Conservation (phyloP, 2,888 invertebrate genomes). For the Hartigia nigra region DNA sequence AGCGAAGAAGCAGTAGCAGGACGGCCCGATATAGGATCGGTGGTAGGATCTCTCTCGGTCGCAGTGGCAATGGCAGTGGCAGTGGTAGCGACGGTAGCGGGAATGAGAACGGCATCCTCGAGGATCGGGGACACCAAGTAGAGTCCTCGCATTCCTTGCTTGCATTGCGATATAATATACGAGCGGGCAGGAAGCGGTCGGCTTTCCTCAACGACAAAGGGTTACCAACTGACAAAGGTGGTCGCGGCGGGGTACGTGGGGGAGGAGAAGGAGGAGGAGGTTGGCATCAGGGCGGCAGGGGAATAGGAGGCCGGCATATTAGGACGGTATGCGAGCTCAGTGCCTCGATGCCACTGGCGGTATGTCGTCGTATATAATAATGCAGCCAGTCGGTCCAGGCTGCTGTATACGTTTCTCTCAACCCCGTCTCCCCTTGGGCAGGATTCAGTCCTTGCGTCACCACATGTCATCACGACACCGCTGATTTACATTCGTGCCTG, state of each 20-base stretch:
- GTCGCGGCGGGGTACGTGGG: background rate
- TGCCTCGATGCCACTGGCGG: slow-evolving; percentile 7
- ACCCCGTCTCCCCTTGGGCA: slow-evolving; percentile 16
- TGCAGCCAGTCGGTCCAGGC: slow-evolving; percentile 32
- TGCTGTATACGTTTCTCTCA: slow-evolving; percentile 15
- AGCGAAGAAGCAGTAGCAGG: background rate
- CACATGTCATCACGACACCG: slow-evolving; percentile 52
- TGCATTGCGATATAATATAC: slow-evolving; percentile 63
- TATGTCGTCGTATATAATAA: slow-evolving; percentile 48
- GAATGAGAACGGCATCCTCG: slow-evolving; percentile 17
- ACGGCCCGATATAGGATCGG: background rate
- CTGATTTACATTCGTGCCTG: slow-evolving; percentile 57
- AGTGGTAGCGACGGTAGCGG: slow-evolving; percentile 9
- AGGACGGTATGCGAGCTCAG: slow-evolving; percentile 58
- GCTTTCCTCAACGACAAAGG: slow-evolving; percentile 61
- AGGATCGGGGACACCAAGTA: slow-evolving; percentile 4
- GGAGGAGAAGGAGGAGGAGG: slow-evolving; percentile 15
- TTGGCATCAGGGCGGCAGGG: slow-evolving; percentile 28
- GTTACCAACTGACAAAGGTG: slow-evolving; percentile 28
- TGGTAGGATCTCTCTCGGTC: background rate
- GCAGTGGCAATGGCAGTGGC: background rate
- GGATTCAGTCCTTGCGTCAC: slow-evolving; percentile 54
- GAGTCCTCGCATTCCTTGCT: slow-evolving; percentile 43
- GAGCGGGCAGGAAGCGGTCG: slow-evolving; percentile 57
- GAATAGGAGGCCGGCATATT: slow-evolving; percentile 59